Conservation (phyloP, 2,113 vertebrate species). For the Spermophilus dauricus region DNA sequence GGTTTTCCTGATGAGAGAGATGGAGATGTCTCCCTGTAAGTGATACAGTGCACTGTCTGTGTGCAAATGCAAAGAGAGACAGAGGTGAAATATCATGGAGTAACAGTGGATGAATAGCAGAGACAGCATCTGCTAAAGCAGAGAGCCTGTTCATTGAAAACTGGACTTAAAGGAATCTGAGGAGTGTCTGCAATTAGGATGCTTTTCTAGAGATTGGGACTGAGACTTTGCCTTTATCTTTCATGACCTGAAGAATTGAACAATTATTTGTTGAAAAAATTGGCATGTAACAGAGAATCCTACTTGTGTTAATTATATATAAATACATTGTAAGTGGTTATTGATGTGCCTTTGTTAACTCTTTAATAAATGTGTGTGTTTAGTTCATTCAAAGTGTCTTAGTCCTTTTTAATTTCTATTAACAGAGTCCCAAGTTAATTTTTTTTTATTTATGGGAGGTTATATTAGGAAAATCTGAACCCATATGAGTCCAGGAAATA, state of each 20-base stretch:
- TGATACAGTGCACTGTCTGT: not conserved
- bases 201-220: not conserved
- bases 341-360: conserved; percentile 67
- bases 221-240: conserved; percentile 29
- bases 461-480: not conserved
- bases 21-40: not conserved
- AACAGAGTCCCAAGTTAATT: not conserved
- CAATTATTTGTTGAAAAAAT: conserved; percentile 27
- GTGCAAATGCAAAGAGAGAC: not conserved
- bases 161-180: not conserved
- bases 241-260: conserved; percentile 40
- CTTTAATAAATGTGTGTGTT: conserved; percentile 72
- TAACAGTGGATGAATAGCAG: not conserved
- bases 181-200: not conserved
- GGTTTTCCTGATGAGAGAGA: not conserved
- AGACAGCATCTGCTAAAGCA: not conserved
- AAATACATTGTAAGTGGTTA: conserved; percentile 38
- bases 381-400: conserved; percentile 55
- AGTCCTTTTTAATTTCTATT: conserved; percentile 50
- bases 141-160: not conserved
- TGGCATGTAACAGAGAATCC: conserved; percentile 41
- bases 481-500: not conserved
- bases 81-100: not conserved
- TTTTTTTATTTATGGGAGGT: conserved; percentile 1
- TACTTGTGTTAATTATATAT: conserved; percentile 55